These are phyloP conservation scores for Battus philenor DNA, from an alignment of 1,140 invertebrate genomes.

Conservation along the genomic window DNA sequence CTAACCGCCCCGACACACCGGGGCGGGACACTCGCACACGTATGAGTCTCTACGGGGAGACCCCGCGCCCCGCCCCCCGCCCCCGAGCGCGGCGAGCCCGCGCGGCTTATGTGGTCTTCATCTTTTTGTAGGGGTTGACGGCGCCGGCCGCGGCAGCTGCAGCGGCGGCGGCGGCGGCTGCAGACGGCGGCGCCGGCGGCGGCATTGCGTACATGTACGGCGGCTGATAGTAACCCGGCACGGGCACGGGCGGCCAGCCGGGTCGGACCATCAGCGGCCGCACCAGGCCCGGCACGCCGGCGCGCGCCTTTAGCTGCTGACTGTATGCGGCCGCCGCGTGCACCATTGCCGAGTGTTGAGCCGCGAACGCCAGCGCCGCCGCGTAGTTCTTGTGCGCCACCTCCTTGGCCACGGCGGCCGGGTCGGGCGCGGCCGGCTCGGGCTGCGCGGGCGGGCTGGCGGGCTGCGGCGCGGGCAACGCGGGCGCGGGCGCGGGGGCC, in stretches of 20 bases:
- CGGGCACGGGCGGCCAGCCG: slow-evolving; percentile 57
- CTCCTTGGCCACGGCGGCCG: slow-evolving; percentile 80
- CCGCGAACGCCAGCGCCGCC: slow-evolving; percentile 63
- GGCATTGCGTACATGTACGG: slow-evolving; percentile 78
- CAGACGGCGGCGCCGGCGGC: slow-evolving; percentile 73
- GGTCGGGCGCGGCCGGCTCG: slow-evolving; percentile 64
- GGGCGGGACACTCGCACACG: slow-evolving; percentile 60
- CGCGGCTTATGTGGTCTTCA: slow-evolving; percentile 87
- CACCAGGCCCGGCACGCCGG: slow-evolving; percentile 53
- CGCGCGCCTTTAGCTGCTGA: slow-evolving; percentile 81
- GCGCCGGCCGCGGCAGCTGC: slow-evolving; percentile 75
- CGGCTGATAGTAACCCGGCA: slow-evolving; percentile 69
- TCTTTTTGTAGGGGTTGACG: slow-evolving; percentile 90
- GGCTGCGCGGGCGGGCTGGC: slow-evolving; percentile 50
- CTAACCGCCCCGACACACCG: slow-evolving; percentile 68
- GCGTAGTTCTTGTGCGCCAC: slow-evolving; percentile 87
- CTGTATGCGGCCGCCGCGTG: slow-evolving; percentile 84
- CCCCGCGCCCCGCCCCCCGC: slow-evolving; percentile 66
- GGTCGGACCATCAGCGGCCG: slow-evolving; percentile 60
- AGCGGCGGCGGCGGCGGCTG: slow-evolving; percentile 68
- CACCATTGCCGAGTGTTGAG: slow-evolving; percentile 66
- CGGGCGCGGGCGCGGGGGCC: slow-evolving; percentile 34
- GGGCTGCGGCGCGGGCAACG: slow-evolving; percentile 50
- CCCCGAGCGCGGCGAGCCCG: slow-evolving; percentile 39
- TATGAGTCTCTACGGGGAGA: slow-evolving; percentile 70